These are phyloP conservation scores for Papilio polytes DNA, from an alignment of 1,140 invertebrate genomes.

Conservation along the genomic window DNA sequence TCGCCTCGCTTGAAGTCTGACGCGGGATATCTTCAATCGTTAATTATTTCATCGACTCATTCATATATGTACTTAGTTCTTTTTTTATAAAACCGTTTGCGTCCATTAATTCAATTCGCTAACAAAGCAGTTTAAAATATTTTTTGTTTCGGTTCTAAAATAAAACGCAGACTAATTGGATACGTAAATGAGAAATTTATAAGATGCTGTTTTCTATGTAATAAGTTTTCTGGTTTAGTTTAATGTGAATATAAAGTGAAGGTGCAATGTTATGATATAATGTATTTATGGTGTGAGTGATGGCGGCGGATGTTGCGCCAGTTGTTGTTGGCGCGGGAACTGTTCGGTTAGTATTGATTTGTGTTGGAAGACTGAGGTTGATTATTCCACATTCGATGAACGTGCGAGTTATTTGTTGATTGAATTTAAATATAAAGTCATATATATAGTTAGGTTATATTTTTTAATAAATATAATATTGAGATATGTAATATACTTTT, in stretches of 20 bases:
- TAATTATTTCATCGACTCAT: slow-evolving; percentile 39
- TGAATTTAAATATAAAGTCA: slow-evolving; percentile 83
- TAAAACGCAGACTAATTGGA: slow-evolving; percentile 40
- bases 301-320: slow-evolving; percentile 53
- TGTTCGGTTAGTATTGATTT: slow-evolving; percentile 72
- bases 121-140: slow-evolving; percentile 27
- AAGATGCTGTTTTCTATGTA: slow-evolving; percentile 68
- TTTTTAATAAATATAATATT: slow-evolving; percentile 84
- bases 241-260: slow-evolving; percentile 68
- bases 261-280: slow-evolving; percentile 81
- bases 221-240: slow-evolving; percentile 63
- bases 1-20: slow-evolving; percentile 45
- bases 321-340: slow-evolving; percentile 62
- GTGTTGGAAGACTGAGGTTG: slow-evolving; percentile 82
- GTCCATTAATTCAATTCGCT: slow-evolving; percentile 36
- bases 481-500: slow-evolving; percentile 80
- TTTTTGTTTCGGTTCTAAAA: slow-evolving; percentile 35
- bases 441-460: slow-evolving; percentile 84
- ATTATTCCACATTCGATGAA: slow-evolving; percentile 81
- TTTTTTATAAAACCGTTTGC: slow-evolving; percentile 55
- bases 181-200: slow-evolving; percentile 56
- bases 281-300: slow-evolving; percentile 70
- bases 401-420: slow-evolving; percentile 83
- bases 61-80: slow-evolving; percentile 58
- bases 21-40: slow-evolving; percentile 48